Base-by-base conservation (phyloP, 2,888 invertebrate species). In the Drosophila meridionalis region DNA sequence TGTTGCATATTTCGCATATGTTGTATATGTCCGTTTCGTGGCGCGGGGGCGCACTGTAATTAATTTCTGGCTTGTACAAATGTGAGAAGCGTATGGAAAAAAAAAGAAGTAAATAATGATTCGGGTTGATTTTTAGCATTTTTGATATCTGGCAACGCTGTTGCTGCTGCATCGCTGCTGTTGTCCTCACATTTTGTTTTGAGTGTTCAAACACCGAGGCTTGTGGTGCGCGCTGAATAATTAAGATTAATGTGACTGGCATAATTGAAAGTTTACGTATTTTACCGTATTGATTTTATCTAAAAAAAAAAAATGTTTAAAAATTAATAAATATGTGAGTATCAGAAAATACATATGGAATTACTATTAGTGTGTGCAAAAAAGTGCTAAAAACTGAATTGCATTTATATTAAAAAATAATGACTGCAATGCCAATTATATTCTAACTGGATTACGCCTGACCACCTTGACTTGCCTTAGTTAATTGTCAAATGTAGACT, bases 81-180 rank as follows among this genome's bases (percentile, higher is more conserved):
- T 62, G 68, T 38, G 36, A 48, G 61, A 64, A 74, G 47, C 42
- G 52, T 20, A 62, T 32, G 30, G 20, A 68, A 26, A 55, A 50
- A 50, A 50, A 34, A 69, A 20, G 50, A 55, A 14, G 32, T 50
- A 45, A 53, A 58, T 38, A 59, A 64, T 62, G 52, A 68, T 72
- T 65, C 62, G 77, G 56, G 68, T 73, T 85, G 69, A 45, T 75
- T 75, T 82, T 64, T 69, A 64, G 55, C 58, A 81, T 73, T 72
- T 77, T 48, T 80, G 70, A 71, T 73, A 64, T 85, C 85, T 85
- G 85, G 80, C 89, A 85, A 85, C 82, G 74, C 87, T 81, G 73
- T 48, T 20, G 48, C 50, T 30, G 47, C 30, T 34, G 48, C 69
- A 55, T 38, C 8, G 50, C 34, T 34, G 50, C 34, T 34, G 47